Conservation (phyloP, 1,140 invertebrate species). For the Temnothorax nylanderi region DNA sequence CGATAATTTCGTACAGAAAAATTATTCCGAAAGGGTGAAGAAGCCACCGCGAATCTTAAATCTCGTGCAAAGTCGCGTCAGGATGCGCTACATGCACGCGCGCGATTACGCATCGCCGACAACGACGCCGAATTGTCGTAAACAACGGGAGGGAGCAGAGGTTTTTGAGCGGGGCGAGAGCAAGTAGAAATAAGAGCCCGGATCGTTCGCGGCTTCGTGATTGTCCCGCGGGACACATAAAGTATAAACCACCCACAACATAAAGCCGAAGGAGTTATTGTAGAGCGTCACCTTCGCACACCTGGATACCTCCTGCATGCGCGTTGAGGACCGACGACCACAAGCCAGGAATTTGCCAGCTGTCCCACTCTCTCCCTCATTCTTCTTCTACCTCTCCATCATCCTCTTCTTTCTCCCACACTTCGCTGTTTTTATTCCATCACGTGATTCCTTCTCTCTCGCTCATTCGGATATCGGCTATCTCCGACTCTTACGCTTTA, state of each 20-base stretch:
- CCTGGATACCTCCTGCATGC: constrained; percentile 77
- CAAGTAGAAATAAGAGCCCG: constrained; percentile 77
- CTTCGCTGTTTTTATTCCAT: constrained; percentile 43
- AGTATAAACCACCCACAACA: constrained; percentile 83
- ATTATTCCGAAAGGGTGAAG: background rate
- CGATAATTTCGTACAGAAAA: background rate
- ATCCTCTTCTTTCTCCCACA: constrained; percentile 1
- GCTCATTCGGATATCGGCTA: background rate
- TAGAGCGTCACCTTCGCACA: constrained; percentile 81
- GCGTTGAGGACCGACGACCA: constrained; percentile 60
- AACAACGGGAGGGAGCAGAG: constrained; percentile 52
- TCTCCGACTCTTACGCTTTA: constrained; percentile 1
- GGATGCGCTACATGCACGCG: background rate
- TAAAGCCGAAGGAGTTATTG: constrained; percentile 83
- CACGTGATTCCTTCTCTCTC: constrained; percentile 2
- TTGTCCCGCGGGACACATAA: constrained; percentile 80
- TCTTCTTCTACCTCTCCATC: background rate
- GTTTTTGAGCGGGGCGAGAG: constrained; percentile 48
- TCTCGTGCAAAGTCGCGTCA: background rate
- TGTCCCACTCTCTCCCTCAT: constrained; percentile 1
- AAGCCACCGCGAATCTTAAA: constrained; percentile 23
- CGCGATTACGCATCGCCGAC: constrained; percentile 29
- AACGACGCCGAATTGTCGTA: constrained; percentile 67
- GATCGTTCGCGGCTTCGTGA: constrained; percentile 76
- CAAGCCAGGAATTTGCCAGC: constrained; percentile 77